Evolutionary conservation across 1,140 invertebrate species (phyloP), one percentile per base, ranked within the genome.

Genomic region (Anastrepha obliqua): DNA sequence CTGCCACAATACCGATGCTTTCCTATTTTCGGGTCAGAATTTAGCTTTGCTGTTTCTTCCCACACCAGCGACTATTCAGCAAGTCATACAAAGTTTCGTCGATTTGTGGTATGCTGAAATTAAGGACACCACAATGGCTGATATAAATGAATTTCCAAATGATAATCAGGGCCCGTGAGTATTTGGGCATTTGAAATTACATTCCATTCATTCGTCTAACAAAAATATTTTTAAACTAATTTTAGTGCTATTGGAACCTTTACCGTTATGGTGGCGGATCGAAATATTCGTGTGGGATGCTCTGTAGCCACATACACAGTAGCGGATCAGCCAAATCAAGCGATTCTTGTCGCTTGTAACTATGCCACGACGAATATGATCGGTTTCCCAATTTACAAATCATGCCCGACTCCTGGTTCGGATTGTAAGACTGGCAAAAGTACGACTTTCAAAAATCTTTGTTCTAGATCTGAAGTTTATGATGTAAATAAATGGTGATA

Each of bases 1-100:
- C 0, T 93, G 92, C 87, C 92, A 87, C 88, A 93, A 92, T 29
- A 92, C 92, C 7, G 89, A 89, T 5, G 86, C 81, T 11, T 93
- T 91, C 85, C 78, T 87, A 51, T 90, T 89, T 89, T 89, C 91
- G 47, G 92, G 92, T 6, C 92, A 93, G 89, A 92, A 93, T 85
- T 87, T 93, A 59, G 92, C 92, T 15, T 90, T 90, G 90, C 89
- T 91, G 58, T 67, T 89, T 70, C 91, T 47, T 47, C 90, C 11
- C 44, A 9, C 3, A 2, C 0, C 15, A 2, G 13, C 47, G 13
- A 29, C 39, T 47, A 5, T 74, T 6, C 5, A 29, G 29, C 44
- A 4, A 4, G 3, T 47, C 9, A 17, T 39, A 42, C 15, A 58
- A 9, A 29, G 62, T 15, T 65, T 70, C 7, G 59, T 88, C 39